A percentile compares a stretch with the other conserved stretches of the same genome.
Conservation (phyloP, 2,888 invertebrate species). For the Cancer borealis region DNA sequence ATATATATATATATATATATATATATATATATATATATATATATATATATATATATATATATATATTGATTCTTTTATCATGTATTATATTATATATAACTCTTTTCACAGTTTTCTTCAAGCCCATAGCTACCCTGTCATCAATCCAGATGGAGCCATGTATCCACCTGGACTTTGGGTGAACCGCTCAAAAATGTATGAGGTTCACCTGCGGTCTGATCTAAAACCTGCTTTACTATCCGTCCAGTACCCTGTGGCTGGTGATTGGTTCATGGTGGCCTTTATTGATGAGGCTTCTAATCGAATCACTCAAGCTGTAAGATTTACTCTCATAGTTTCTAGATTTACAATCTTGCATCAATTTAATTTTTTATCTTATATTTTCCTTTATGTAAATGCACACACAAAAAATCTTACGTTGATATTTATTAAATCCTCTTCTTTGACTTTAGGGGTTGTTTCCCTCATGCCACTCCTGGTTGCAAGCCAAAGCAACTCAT, state of each 20-base stretch:
- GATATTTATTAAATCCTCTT: constrained; percentile 21
- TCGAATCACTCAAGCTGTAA: constrained; percentile 78
- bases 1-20: no score
- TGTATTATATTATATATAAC: not conserved
- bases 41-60: no score
- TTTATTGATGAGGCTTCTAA: constrained; percentile 82
- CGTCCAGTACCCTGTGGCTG: constrained; percentile 79
- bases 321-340: constrained; percentile 41
- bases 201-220: constrained; percentile 79
- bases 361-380: not conserved
- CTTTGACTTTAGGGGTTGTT: constrained; percentile 77
- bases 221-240: constrained; percentile 77
- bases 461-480: constrained; percentile 78
- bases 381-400: not conserved
- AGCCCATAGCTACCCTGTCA: constrained; percentile 80
- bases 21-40: no score
- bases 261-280: constrained; percentile 80
- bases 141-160: constrained; percentile 80
- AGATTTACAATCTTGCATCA: not conserved
- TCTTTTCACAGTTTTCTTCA: constrained; percentile 80
- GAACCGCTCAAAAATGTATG: constrained; percentile 78
- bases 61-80: not conserved
- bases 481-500: constrained; percentile 78
- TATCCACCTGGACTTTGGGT: constrained; percentile 80
- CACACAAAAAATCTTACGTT: not conserved